Base-by-base conservation (phyloP, 2,888 invertebrate genomes). In the Microplitis manilae region DNA sequence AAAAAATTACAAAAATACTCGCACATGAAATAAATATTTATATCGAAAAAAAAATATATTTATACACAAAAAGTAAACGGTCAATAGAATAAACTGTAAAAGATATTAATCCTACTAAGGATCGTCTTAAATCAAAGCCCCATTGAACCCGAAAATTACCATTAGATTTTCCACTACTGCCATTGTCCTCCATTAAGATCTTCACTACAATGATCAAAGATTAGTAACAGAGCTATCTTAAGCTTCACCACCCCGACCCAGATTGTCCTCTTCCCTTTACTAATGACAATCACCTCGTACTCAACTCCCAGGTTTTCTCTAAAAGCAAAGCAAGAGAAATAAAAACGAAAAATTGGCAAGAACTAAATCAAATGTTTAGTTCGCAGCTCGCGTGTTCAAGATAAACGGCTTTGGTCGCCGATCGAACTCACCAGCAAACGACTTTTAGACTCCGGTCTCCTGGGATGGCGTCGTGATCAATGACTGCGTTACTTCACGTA, bases 401-500 rank as follows among this genome's bases (percentile, higher is more conserved):
- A 82, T 80, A 80, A 82, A 80, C 77, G 76, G 79, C 75, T 65
- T 67, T 76, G 64, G 77, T 76, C 65, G 71, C 15, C 67, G 50
- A 50, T 50, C 50, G 30, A 30, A 30, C 30, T 30, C 30, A 30
- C 30, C 30, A 30, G 30, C 30, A 30, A 30, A 30, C 30, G 30
- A 30, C 30, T 30, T 30, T 30, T 30, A 30, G 30, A 17, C n/a
- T 62, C 17, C 15, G 68, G 62, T 76, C 76, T 75, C 72, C 68
- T 13, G 41, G 68, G 69, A 78, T 70, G 73, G 74, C 65, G 69
- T 68, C 30, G 70, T 78, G 81, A 81, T 82, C 81, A 82, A 83
- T 81, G 83, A 75, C 81, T 79, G 84, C 84, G 83, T 85, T 80
- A 76, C 81, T 81, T 72, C 85, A 84, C 85, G 85, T 85, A 84